Conservation (phyloP, 2,797 vertebrate species). For the Discoglossus pictus region DNA sequence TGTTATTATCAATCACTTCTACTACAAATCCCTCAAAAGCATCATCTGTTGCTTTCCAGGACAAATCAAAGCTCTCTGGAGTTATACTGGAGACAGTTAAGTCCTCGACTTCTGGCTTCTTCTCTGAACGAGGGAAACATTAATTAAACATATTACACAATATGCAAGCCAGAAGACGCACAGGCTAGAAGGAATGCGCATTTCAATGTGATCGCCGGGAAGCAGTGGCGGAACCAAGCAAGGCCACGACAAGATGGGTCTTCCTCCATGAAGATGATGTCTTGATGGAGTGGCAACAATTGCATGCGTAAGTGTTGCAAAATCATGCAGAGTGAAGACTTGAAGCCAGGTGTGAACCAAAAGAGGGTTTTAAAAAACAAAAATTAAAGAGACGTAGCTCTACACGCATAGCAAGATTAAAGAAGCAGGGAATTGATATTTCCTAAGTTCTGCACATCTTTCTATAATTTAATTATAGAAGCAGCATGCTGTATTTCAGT, state of each 20-base stretch:
- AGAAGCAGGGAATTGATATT: no score
- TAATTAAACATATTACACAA: constrained; percentile 51
- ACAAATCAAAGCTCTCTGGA: constrained; percentile 86
- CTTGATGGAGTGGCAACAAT: constrained; percentile 4
- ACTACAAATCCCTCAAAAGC: constrained; percentile 85
- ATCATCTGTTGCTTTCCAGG: constrained; percentile 80
- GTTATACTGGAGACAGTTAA: constrained; percentile 83
- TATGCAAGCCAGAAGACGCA: no score
- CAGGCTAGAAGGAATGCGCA: background rate
- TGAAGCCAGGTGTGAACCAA: background rate
- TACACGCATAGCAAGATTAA: no score
- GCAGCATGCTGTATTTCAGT: no score
- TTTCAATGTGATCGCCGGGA: constrained; percentile 9
- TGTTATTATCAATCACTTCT: constrained; percentile 96
- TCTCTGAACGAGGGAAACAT: constrained; percentile 78
- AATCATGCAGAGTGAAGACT: constrained; percentile 38
- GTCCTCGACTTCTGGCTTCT: constrained; percentile 78
- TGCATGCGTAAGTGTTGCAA: constrained; percentile 27
- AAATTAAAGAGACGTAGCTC: no score
- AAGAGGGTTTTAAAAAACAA: no score
- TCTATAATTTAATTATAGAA: no score
- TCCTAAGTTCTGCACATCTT: no score
- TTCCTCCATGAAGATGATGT: no score
- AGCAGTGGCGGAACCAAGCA: no score
- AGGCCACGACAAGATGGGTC: no score